A percentile compares a stretch with the other conserved stretches of the same genome.
phyloP scores from a whole-genome alignment of 1,140 invertebrate genomes.

The Odontomachus brunneus region DNA sequence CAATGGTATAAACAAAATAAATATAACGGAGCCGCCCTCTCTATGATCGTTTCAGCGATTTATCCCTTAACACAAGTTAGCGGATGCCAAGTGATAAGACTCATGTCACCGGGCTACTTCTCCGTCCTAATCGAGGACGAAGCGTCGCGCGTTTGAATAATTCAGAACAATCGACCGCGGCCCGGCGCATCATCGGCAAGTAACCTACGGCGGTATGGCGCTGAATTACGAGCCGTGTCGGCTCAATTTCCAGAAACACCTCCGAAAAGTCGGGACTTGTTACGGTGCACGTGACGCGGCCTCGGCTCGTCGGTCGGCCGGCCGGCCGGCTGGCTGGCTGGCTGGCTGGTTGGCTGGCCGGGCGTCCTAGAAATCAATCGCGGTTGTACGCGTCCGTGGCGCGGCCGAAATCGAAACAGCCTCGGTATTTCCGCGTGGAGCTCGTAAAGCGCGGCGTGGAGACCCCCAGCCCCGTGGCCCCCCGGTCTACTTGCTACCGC shows the following conservation, averaged over 20 bases:
- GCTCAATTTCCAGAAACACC: slow-evolving; percentile 58
- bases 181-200: slow-evolving; percentile 5
- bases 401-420: slow-evolving; percentile 58
- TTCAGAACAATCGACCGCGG: neutral
- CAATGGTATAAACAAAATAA: no score
- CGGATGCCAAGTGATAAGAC: no score
- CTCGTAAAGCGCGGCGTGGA: slow-evolving; percentile 25
- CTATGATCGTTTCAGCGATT: no score
- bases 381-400: slow-evolving; percentile 48
- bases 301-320: no score
- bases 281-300: slow-evolving; percentile 41
- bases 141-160: no score
- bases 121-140: no score
- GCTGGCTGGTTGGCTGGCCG: no score
- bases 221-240: slow-evolving; percentile 39
- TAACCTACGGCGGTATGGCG: neutral
- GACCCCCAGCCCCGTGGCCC: no score
- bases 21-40: no score
- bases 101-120: no score
- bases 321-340: no score
- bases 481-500: neutral
- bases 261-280: slow-evolving; percentile 62
- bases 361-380: slow-evolving; percentile 65
- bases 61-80: no score
- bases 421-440: slow-evolving; percentile 2